Base-by-base conservation (phyloP, 2,113 vertebrate species). In the Chamaetylas fuelleborni region DNA sequence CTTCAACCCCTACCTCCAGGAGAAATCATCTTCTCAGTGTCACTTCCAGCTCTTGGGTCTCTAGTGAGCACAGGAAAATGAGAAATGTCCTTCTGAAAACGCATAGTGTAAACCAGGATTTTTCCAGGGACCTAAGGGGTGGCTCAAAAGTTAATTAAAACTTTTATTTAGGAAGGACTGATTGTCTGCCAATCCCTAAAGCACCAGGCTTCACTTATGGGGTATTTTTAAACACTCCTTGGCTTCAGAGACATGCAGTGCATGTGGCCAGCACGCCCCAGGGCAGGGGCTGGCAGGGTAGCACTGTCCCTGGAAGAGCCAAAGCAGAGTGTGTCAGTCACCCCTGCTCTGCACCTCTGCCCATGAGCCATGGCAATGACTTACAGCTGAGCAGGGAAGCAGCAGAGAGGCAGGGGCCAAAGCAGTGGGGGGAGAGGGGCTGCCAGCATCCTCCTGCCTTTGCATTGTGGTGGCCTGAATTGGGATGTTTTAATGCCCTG, bases 261-360 rank as follows among this genome's bases (percentile, higher is more conserved):
- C n/a, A 22, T 12, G 2, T 40, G 45, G 50, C 7, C 0, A 0
- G 40, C 25, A 6, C 0, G 1, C 34, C 0, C 31, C 38, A 18
- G 73, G 31, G 26, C 82, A 19, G 14, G n/a, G 12, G 9, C 25
- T 0, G 1, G 36, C 0, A 0, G 8, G 1, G 1, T 10, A 17
- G 24, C 5, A 4, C 5, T 45, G 43, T 86, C 38, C 42, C 48
- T 10, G 2, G 16, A 42, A 40, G 23, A 56, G 24, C 22, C 18
- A 5, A 82, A 88, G 73, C 9, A 7, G 73, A 79, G 57, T 19
- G 62, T 61, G 18, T 15, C 56, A 23, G 47, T 29, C 56, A 29
- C 31, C 38, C 64, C 70, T n/a, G 43, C 83, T n/a, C 5, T 42
- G 24, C 38, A 43, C 5, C 47, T 79, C 60, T 79, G 18, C 65